Evolutionary conservation across 2,113 vertebrate species (phyloP).

Genomic region (Miniopterus natalensis): DNA sequence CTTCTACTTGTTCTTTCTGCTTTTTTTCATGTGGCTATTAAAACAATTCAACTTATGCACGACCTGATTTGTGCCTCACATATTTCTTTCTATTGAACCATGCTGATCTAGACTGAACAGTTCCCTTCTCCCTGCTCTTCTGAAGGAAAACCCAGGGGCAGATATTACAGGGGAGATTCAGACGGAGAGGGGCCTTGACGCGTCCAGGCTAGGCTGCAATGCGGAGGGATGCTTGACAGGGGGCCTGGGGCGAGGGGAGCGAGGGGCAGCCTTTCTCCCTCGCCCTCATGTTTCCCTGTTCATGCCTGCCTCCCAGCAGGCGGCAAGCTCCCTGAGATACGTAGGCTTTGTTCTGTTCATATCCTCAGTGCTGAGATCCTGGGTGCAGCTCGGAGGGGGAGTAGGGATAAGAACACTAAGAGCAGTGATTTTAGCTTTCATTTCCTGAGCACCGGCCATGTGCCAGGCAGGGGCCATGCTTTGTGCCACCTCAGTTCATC

Average conservation of each 20-base stretch:
- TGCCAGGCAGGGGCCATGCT: background rate
- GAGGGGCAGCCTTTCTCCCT: background rate
- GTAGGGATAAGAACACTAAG: background rate
- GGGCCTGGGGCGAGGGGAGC: background rate
- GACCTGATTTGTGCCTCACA: background rate
- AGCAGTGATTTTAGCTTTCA: background rate
- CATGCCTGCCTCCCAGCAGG: background rate
- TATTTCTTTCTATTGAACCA: background rate
- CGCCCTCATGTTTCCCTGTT: background rate
- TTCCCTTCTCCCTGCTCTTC: background rate
- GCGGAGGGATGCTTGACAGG: background rate
- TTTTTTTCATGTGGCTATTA: background rate
- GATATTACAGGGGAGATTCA: background rate
- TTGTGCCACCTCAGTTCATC: background rate
- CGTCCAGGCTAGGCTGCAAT: background rate
- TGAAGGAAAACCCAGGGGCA: background rate
- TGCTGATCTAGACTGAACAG: background rate
- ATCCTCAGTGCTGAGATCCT: background rate
- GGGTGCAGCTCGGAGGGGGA: background rate
- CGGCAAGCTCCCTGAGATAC: background rate
- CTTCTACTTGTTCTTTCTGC: constrained; percentile 23
- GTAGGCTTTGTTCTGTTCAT: background rate
- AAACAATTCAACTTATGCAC: background rate
- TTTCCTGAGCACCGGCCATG: background rate
- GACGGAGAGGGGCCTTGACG: too few relatives aligned